Percentiles rank a stretch among this genome's conserved stretches.
These are phyloP conservation scores for Spinibarbus caldwelli DNA, from an alignment of 2,797 vertebrate genomes.

Conservation along the genomic window DNA sequence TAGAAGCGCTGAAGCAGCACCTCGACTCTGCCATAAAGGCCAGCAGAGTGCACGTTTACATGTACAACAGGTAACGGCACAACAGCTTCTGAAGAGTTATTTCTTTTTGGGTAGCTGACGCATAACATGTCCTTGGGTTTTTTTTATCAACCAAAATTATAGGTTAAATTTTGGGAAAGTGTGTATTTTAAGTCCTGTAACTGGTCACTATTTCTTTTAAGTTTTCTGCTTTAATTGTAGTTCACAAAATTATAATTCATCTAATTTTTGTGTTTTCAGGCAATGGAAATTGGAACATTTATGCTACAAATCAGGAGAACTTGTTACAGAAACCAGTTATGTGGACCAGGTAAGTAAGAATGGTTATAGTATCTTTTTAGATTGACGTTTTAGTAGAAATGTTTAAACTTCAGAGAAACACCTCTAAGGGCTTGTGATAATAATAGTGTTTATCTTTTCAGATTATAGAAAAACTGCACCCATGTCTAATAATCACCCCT, in stretches of 20 bases:
- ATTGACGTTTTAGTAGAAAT: not conserved
- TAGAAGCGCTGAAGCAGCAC: slow-evolving; percentile 93
- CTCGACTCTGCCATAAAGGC: slow-evolving; percentile 93
- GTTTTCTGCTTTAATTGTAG: not conserved
- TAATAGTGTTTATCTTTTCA: slow-evolving; percentile 65
- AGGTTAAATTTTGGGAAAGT: not conserved
- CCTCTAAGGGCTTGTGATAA: not conserved
- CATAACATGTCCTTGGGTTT: not conserved
- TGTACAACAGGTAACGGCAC: slow-evolving; percentile 90
- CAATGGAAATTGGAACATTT: slow-evolving; percentile 97
- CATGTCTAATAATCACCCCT: slow-evolving; percentile 97
- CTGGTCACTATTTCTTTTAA: not conserved
- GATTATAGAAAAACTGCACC: slow-evolving; percentile 96
- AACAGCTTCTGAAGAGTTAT: not conserved
- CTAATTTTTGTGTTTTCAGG: slow-evolving; percentile 75
- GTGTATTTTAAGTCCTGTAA: not conserved
- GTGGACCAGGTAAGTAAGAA: slow-evolving; percentile 87
- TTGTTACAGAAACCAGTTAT: slow-evolving; percentile 90
- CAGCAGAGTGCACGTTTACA: slow-evolving; percentile 94
- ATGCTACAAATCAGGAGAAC: slow-evolving; percentile 98
- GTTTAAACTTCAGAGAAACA: not conserved
- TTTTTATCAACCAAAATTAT: not conserved
- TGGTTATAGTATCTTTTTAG: not conserved
- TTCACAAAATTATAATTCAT: not conserved
- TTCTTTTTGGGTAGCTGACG: not conserved